These are phyloP conservation scores for Characodon lateralis DNA, from an alignment of 2,797 vertebrate genomes.

Conservation along the genomic window DNA sequence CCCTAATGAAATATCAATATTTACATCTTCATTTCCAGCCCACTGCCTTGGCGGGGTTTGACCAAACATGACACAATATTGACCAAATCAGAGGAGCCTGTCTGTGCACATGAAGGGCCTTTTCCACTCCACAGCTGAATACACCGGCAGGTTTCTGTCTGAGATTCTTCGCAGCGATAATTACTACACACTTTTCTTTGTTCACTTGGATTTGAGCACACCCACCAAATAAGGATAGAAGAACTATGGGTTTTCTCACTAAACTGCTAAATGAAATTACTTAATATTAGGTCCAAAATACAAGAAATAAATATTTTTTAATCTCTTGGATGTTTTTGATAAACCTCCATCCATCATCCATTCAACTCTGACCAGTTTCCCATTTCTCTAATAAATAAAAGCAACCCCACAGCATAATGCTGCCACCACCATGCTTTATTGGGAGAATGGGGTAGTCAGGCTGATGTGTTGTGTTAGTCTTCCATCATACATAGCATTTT, in stretches of 20 bases:
- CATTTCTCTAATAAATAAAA: not conserved
- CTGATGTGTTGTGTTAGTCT: no score
- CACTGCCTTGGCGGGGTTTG: slow-evolving; percentile 77
- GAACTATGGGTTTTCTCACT: slow-evolving; percentile 30
- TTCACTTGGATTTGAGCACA: slow-evolving; percentile 35
- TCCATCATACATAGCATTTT: not conserved
- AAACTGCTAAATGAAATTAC: slow-evolving; percentile 8
- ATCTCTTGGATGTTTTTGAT: not conserved
- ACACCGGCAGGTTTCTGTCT: slow-evolving; percentile 49
- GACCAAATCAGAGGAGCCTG: slow-evolving; percentile 77
- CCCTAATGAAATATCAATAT: slow-evolving; percentile 88
- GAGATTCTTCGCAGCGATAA: slow-evolving; percentile 41
- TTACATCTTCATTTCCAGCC: slow-evolving; percentile 86
- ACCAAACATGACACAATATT: slow-evolving; percentile 85
- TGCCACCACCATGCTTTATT: not conserved
- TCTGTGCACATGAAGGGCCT: slow-evolving; percentile 67
- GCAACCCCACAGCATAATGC: not conserved
- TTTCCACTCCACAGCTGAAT: slow-evolving; percentile 73
- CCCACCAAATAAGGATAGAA: slow-evolving; percentile 7
- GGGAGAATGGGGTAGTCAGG: not conserved
- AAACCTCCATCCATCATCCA: not conserved
- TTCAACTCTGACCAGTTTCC: not conserved
- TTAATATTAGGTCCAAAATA: not conserved
- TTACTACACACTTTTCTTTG: not conserved
- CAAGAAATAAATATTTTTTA: not conserved